Evolutionary conservation across 64 coral and sea anemone genomes (phyloP).

Genomic region (Pocillopora damicornis): DNA sequence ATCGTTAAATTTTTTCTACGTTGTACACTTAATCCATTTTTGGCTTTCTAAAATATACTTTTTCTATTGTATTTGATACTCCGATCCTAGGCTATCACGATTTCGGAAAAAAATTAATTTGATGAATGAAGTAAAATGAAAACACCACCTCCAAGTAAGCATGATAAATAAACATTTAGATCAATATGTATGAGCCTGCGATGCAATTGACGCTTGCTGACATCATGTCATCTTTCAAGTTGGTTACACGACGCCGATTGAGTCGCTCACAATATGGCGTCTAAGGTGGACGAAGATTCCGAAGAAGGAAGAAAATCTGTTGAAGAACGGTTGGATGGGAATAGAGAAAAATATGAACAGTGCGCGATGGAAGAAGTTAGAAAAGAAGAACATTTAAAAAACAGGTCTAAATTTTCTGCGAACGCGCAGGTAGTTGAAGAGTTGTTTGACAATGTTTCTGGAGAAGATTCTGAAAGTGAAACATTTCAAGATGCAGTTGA

Average conservation of each 20-base stretch:
- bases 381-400: not conserved
- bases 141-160: no score
- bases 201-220: no score
- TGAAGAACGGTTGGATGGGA: not conserved
- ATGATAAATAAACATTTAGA: no score
- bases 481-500: slow-evolving; percentile 68
- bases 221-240: no score
- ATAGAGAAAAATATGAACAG: not conserved
- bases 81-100: no score
- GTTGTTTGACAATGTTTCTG: slow-evolving; percentile 28
- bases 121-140: no score
- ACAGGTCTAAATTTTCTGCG: slow-evolving; percentile 14
- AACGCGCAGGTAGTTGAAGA: slow-evolving; percentile 30
- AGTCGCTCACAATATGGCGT: slow-evolving; percentile 73
- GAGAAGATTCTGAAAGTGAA: slow-evolving; percentile 51
- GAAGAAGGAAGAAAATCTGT: slow-evolving; percentile 24
- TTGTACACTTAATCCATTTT: no score
- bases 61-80: no score
- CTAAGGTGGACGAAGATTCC: slow-evolving; percentile 27
- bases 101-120: no score
- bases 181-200: no score
- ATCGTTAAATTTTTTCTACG: no score
- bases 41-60: no score
- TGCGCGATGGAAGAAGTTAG: not conserved
- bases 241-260: not conserved